phyloP scores from a whole-genome alignment of 1,140 invertebrate genomes.

The Centruroides vittatus region DNA sequence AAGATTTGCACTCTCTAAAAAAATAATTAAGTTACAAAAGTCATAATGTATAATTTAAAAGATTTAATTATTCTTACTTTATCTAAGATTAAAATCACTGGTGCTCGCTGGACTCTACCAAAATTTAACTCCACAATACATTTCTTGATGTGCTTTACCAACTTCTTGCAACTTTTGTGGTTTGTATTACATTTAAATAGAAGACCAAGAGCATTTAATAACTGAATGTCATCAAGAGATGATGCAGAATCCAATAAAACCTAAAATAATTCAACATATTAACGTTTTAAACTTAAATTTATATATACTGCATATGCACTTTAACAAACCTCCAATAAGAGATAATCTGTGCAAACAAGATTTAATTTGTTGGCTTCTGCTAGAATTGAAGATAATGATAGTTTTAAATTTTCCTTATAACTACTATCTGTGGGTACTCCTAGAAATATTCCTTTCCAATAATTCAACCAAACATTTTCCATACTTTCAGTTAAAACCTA shows the following conservation, averaged over 20 bases:
- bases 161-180: not conserved
- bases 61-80: constrained; percentile 20
- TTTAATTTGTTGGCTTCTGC: not conserved
- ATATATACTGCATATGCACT: not conserved
- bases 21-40: constrained; percentile 11
- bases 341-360: not conserved
- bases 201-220: constrained; percentile 1
- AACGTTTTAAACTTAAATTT: too few relatives aligned
- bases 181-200: constrained; percentile 5
- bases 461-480: constrained; percentile 44
- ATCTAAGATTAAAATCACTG: constrained; percentile 25
- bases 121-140: not conserved
- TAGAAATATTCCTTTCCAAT: constrained; percentile 43
- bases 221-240: not conserved
- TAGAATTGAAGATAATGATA: not conserved
- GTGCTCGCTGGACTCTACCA: constrained; percentile 14
- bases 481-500: constrained; percentile 42
- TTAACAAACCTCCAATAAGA: not conserved
- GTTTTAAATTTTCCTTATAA: constrained; percentile 30
- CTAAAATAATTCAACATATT: not conserved
- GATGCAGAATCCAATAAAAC: constrained; percentile 5
- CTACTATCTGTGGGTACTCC: constrained; percentile 35
- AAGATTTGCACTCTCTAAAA: constrained; percentile 50
- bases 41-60: not conserved
- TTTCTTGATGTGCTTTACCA: not conserved